Percentiles rank a stretch among this genome's conserved stretches.
Evolutionary conservation across 2,888 invertebrate genomes (phyloP).

Genomic region (Patella caerulea): DNA sequence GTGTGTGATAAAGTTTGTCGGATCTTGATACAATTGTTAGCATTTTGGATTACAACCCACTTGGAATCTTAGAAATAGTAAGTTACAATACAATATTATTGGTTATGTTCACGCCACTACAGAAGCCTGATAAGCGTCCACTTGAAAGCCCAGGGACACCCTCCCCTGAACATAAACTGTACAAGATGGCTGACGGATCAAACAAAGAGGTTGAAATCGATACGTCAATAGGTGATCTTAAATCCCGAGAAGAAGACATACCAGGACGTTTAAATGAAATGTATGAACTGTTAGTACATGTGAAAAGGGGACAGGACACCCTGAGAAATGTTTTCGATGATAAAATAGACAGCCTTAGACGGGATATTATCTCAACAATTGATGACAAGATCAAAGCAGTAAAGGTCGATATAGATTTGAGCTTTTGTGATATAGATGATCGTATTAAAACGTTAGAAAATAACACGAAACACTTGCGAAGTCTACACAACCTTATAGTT

Average conservation of each 20-base stretch:
- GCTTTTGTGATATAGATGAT: not conserved
- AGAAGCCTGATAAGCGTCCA: no score
- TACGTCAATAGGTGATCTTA: not conserved
- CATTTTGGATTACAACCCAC: no score
- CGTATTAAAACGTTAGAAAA: not conserved
- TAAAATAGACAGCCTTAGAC: not conserved
- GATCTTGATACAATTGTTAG: no score
- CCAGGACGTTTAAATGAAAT: not conserved
- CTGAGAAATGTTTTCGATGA: not conserved
- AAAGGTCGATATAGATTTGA: not conserved
- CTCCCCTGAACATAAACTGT: not conserved
- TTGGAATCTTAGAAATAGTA: no score
- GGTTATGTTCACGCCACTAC: no score
- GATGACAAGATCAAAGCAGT: not conserved
- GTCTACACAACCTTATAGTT: no score
- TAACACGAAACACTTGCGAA: no score
- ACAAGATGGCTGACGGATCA: not conserved
- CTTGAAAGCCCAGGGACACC: no score
- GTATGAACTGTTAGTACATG: not conserved
- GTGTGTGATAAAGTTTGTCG: no score
- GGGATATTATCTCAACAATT: not conserved
- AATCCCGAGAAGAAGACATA: not conserved
- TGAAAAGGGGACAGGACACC: not conserved
- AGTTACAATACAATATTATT: no score
- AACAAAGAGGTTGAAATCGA: not conserved